Evolutionary conservation across 2,888 invertebrate genomes (phyloP).

Genomic region (Ariolimax columbianus): DNA sequence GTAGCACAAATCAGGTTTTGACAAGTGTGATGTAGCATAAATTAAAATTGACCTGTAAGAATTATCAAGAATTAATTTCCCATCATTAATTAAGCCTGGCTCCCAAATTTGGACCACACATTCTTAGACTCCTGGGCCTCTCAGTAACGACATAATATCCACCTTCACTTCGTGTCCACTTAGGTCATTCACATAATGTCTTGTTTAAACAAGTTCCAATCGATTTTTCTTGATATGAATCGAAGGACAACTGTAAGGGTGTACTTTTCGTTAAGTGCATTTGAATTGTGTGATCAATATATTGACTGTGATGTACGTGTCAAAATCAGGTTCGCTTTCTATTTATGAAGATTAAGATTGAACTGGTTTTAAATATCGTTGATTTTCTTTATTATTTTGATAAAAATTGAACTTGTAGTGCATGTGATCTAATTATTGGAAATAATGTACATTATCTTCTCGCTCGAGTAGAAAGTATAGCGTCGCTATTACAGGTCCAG

Average conservation of each 20-base stretch:
- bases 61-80: too few species aligned
- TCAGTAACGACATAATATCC: not conserved
- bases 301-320: not conserved
- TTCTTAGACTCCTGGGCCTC: too few species aligned
- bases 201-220: not conserved
- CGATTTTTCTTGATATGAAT: not conserved
- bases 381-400: not conserved
- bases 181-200: not conserved
- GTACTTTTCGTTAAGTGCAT: slow-evolving; percentile 7
- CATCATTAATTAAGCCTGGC: too few species aligned
- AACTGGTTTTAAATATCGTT: not conserved
- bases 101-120: too few species aligned
- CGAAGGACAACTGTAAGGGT: not conserved
- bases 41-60: too few species aligned
- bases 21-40: too few species aligned
- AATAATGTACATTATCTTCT: not conserved
- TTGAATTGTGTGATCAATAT: not conserved
- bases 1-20: too few species aligned
- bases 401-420: too few species aligned
- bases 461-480: too few species aligned
- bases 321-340: not conserved
- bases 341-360: not conserved
- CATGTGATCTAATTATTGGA: not conserved
- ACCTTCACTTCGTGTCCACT: not conserved
- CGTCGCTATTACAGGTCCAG: too few species aligned